Percentiles rank a stretch among this genome's conserved stretches.
phyloP scores from a whole-genome alignment of 2,113 vertebrate genomes.

The Eptatretus burgeri region DNA sequence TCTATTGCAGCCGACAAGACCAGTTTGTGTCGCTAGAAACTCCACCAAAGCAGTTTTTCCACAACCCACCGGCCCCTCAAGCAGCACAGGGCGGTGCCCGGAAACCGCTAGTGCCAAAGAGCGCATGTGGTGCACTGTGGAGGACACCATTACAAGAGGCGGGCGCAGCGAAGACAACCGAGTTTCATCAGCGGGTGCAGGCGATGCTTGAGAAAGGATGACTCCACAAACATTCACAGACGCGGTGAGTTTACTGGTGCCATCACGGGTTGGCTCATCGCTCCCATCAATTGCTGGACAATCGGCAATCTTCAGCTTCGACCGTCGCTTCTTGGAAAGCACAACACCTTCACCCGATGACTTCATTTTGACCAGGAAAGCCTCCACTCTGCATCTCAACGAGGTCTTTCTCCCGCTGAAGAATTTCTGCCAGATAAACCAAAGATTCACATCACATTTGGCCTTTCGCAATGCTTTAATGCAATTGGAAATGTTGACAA shows the following conservation, averaged over 20 bases:
- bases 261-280: too few species aligned
- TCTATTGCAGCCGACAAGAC: constrained; percentile 36
- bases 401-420: too few species aligned
- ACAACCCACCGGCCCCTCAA: constrained; percentile 84
- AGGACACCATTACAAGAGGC: constrained; percentile 49
- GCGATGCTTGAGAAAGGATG: constrained; percentile 10
- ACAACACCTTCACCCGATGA: neutral
- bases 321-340: neutral
- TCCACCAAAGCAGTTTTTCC: constrained; percentile 74
- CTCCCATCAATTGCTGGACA: neutral
- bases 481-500: too few species aligned
- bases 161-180: neutral
- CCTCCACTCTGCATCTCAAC: too few species aligned
- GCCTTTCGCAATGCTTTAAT: too few species aligned
- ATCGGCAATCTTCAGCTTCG: neutral
- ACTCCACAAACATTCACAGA: neutral
- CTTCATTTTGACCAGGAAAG: too few species aligned
- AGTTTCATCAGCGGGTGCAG: constrained; percentile 12
- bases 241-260: neutral
- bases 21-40: constrained; percentile 41
- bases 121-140: constrained; percentile 42
- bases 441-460: too few species aligned
- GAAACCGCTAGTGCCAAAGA: constrained; percentile 55
- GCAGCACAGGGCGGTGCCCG: constrained; percentile 42
- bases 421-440: too few species aligned